Evolutionary conservation across 2,797 vertebrate genomes (phyloP), one percentile per base, ranked within the genome.

Genomic region (Sebastes minor): DNA sequence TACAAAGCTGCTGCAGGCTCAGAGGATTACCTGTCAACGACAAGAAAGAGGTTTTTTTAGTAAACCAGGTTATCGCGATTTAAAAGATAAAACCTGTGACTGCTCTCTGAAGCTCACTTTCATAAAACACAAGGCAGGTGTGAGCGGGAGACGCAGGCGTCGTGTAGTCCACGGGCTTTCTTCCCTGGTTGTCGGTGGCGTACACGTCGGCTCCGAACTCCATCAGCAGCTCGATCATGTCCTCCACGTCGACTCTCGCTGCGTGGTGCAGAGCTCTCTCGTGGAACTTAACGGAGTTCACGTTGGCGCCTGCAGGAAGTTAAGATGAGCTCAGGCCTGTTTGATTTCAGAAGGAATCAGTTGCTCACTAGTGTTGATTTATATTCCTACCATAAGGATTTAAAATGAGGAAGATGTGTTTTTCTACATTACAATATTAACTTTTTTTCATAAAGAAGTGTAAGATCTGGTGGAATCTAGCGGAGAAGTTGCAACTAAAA

Each of bases 241-340:
- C 97, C 0, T 89, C 93, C 0, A 94, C 95, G 30, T 91, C 88
- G 10, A 90, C 95, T 55, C 96, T 96, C 1, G 97, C 97, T 0
- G 97, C 97, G 0, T 97, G 97, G 79, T 99, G 98, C n/a, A 99
- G 91, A 0, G 97, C 97, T 0, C 97, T 98, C 92, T 98, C 97
- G 0, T 99, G 97, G 28, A 99, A 97, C 77, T 96, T 97, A 0
- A 95, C 91, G 0, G 97, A 97, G 0, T 99, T 98, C 88, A 99
- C 97, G 0, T 96, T 95, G 71, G 97, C 97, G 35, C 98, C 97
- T 98, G 89, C 8, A 13, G 64, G 11, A 59, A 74, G 53, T 61
- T 35, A 0, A 68, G 5, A 66, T 5, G 2, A 38, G 9, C 52
- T 25, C 1, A 69, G 46, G 8, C 8, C 1, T 25, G 28, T 67